Evolutionary conservation across 2,888 invertebrate genomes (phyloP), one percentile per base, ranked within the genome.

Genomic region (Drosophila engyochracea): DNA sequence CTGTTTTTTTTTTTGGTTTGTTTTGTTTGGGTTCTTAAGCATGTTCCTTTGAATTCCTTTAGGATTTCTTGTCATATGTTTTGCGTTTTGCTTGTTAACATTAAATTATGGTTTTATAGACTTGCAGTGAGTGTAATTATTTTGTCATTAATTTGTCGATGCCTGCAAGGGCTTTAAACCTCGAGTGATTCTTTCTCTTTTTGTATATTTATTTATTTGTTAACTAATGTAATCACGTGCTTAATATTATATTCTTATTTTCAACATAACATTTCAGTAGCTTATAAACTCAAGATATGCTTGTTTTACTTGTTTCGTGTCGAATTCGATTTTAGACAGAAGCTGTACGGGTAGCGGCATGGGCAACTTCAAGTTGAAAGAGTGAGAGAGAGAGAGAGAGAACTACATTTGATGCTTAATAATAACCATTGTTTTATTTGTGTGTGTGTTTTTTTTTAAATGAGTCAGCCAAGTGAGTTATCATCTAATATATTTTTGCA

Each of bases 231-330:
- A 6, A 41, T 5, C 44, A 44, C n/a, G 0, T 12, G 44, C 5
- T 14, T 22, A 47, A 16, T 47, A 22, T 35, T n/a, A 31, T 22
- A 49, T 65, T 53, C 7, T 49, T 12, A 39, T 59, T 62, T 72
- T 54, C 6, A 49, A 35, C 41, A 39, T 49, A 49, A 35, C 37
- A 62, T 68, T 64, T 64, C 12, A 49, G 14, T 72, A 37, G 5
- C 37, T 16, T 7, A 7, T 19, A 37, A 51, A 54, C 74, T 60
- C 49, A 55, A 61, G 74, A 59, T 62, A 74, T 69, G 64, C 68
- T 64, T 64, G 67, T 58, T 61, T 74, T 22, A 72, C 33, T 67
- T 73, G 57, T 65, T 59, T 55, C 4, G 2, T 9, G 6, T 41
- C 31, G 22, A 35, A 37, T 49, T 61, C 47, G 25, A 70, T 41